Base-by-base conservation (phyloP, 1,140 invertebrate species). In the Cotesia typhae region DNA sequence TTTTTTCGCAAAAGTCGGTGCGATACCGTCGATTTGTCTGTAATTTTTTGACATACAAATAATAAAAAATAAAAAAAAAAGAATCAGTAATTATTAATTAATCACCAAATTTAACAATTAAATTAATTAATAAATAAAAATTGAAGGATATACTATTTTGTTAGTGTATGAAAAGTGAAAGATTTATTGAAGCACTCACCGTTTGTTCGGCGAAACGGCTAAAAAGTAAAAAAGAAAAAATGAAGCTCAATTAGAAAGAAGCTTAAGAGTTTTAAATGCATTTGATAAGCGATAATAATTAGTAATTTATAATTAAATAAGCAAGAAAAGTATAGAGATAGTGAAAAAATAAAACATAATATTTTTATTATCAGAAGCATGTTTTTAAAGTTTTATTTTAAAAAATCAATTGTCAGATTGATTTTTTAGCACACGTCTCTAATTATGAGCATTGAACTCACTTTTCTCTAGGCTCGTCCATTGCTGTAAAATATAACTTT, bases 1-100 rank as follows among this genome's bases (percentile, higher is more conserved):
- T 88, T 99, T 99, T 89, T 97, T 96, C 83, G 94, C 92, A 89
- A 99, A 99, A 83, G 96, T 98, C 81, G 97, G 97, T 84, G 97
- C 96, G 85, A 96, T 93, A 81, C 96, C 96, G 89, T 98, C 96
- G 88, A 96, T 95, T 96, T 96, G 95, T 91, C 95, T 96, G 88
- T 5, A 89, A 85, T 53, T 59, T 41, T 9, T 20, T 65, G 14
- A 4, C 9, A 14, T 7, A 53, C 10, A 47, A 5, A 47, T 47
- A 47, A 47, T 2, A 2, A 47, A 47, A 7, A 9, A 47, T 6
- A 47, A 47, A 47, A 10, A 47, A 47, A 12, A 12, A 20, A 12
- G 2, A 57, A 17, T 20, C 6, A 17, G n/a, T 14, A 14, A 14
- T 20, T 6, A n/a, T 12, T 14, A 57, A 9, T 57, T 20, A 0